A percentile compares a stretch with the other conserved stretches of the same genome.
These are phyloP conservation scores for Anneissia japonica DNA, from an alignment of 35 echinoderm and acorn worm species.

Conservation along the genomic window DNA sequence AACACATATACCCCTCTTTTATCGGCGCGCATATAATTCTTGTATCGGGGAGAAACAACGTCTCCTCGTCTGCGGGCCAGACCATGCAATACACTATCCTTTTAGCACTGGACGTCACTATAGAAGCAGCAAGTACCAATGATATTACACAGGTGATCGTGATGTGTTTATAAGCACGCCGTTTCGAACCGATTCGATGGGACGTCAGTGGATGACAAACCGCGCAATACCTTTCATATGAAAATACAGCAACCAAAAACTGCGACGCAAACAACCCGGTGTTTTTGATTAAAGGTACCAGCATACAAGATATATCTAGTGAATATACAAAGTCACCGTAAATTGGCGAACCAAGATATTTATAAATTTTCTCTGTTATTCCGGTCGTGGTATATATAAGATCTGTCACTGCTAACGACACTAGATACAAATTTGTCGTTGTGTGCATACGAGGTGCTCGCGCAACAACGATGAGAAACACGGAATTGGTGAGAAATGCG, in stretches of 20 bases:
- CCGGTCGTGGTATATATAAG: neutral
- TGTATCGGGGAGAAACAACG: neutral
- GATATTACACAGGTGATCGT: neutral
- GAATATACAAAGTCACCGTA: neutral
- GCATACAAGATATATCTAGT: neutral
- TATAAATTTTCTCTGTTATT: neutral
- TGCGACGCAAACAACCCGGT: neutral
- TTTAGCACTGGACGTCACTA: neutral
- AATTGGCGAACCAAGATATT: neutral
- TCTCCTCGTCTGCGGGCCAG: neutral
- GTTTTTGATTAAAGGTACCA: neutral
- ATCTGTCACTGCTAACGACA: constrained; percentile 5
- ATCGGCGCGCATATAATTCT: neutral
- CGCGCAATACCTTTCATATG: constrained; percentile 13
- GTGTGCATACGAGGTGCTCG: constrained; percentile 10
- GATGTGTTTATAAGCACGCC: constrained; percentile 8
- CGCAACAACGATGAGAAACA: constrained; percentile 12
- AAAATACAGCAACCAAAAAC: constrained; percentile 5
- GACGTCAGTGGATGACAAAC: constrained; percentile 17
- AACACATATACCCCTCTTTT: neutral
- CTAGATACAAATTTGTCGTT: constrained; percentile 5
- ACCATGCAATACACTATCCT: neutral
- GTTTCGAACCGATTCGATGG: neutral
- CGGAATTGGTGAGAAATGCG: neutral
- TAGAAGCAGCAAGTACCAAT: neutral